A percentile compares a stretch with the other conserved stretches of the same genome.
phyloP scores from a whole-genome alignment of 2,888 invertebrate genomes.

The Melanchra persicariae region DNA sequence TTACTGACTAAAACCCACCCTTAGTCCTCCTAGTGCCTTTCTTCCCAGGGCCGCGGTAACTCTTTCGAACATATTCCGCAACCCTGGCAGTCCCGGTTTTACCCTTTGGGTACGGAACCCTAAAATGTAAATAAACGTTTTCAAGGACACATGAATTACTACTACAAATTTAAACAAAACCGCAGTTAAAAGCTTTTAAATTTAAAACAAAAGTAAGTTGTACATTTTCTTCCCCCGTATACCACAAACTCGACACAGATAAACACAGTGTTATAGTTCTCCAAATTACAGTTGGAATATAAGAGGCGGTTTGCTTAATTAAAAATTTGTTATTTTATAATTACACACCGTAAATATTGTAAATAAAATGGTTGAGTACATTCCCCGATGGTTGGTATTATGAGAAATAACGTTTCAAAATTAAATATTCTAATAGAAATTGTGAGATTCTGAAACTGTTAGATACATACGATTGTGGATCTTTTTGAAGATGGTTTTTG shows the following conservation, averaged over 20 bases:
- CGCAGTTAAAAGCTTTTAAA: neutral
- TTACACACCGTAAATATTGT: conserved; percentile 57
- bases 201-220: conserved; percentile 13
- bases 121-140: too few species aligned
- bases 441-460: neutral
- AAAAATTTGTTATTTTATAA: conserved; percentile 72
- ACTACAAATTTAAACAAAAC: neutral
- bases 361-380: conserved; percentile 32
- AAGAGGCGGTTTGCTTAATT: conserved; percentile 66
- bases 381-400: conserved; percentile 9
- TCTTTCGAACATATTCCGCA: too few species aligned
- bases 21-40: too few species aligned
- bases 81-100: too few species aligned
- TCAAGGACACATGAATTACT: too few species aligned
- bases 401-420: conserved; percentile 27
- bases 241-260: conserved; percentile 41
- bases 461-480: conserved; percentile 7
- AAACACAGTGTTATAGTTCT: conserved; percentile 56
- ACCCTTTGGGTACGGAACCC: too few species aligned
- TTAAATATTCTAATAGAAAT: conserved; percentile 40
- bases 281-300: conserved; percentile 65
- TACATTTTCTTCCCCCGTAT: conserved; percentile 24
- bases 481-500: neutral
- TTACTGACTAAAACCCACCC: too few species aligned
- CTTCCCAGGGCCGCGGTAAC: too few species aligned